These are phyloP conservation scores for Chaenocephalus aceratus DNA, from an alignment of 2,113 vertebrate genomes.

Conservation along the genomic window DNA sequence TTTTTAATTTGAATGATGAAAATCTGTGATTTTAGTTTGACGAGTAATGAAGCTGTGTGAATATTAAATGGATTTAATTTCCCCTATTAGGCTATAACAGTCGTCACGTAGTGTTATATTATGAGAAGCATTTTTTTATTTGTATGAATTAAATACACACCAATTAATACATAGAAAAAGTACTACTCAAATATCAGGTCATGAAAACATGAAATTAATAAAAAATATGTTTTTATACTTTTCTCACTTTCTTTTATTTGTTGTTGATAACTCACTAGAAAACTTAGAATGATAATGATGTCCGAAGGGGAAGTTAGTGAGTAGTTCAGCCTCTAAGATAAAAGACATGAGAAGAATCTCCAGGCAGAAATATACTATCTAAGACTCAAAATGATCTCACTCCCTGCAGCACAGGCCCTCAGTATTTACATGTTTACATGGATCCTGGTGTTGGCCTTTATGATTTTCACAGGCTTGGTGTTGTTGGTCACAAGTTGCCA, in stretches of 20 bases:
- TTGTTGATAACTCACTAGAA: background rate
- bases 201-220: background rate
- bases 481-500: background rate
- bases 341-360: background rate
- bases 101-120: background rate
- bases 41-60: background rate
- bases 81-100: background rate
- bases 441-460: background rate
- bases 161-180: too few relatives aligned
- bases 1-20: slow-evolving; percentile 38
- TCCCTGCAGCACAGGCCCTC: background rate
- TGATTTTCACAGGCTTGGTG: background rate
- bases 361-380: background rate
- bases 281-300: background rate
- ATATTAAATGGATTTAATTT: background rate
- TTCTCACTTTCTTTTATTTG: background rate
- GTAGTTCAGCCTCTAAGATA: too few relatives aligned
- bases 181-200: background rate
- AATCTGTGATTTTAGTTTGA: background rate
- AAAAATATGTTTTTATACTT: background rate
- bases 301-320: too few relatives aligned
- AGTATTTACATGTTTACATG: background rate
- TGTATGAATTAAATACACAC: too few relatives aligned
- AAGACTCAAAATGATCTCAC: background rate
- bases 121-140: background rate